These are phyloP conservation scores for Cancer borealis DNA, from an alignment of 2,888 invertebrate genomes.

Conservation along the genomic window DNA sequence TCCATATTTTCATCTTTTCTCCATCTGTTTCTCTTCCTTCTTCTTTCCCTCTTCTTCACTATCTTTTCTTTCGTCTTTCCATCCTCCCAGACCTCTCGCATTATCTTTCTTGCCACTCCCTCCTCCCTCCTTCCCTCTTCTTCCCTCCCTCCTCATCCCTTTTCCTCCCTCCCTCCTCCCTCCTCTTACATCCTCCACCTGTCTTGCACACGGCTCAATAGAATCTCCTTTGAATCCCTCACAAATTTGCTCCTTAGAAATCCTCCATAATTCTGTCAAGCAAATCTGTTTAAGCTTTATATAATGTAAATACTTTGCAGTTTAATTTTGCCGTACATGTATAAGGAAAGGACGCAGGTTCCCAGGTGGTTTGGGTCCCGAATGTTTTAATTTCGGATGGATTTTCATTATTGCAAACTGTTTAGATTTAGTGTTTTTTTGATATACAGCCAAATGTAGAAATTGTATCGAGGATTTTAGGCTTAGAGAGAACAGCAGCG, in stretches of 20 bases:
- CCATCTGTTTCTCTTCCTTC: neutral
- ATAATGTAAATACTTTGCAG: constrained; percentile 1
- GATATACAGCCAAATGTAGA: neutral
- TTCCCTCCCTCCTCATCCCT: neutral
- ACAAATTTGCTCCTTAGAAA: constrained; percentile 32
- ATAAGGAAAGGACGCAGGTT: neutral
- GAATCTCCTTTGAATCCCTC: neutral
- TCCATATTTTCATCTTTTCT: neutral
- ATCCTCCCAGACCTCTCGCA: too few species aligned
- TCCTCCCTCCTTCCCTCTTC: neutral
- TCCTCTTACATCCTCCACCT: neutral
- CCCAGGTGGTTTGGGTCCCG: neutral
- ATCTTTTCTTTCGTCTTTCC: neutral
- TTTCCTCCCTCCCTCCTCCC: neutral
- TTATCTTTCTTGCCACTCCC: neutral
- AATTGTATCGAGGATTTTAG: neutral
- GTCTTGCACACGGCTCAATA: neutral
- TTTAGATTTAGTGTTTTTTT: neutral
- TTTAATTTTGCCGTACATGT: constrained; percentile 2
- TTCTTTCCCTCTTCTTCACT: neutral
- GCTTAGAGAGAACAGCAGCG: too few species aligned
- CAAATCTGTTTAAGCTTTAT: neutral
- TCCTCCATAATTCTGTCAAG: constrained; percentile 5
- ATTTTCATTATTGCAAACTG: neutral
- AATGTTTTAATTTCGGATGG: neutral